Base-by-base conservation (phyloP, 2,797 vertebrate species). In the Mus caroli region DNA sequence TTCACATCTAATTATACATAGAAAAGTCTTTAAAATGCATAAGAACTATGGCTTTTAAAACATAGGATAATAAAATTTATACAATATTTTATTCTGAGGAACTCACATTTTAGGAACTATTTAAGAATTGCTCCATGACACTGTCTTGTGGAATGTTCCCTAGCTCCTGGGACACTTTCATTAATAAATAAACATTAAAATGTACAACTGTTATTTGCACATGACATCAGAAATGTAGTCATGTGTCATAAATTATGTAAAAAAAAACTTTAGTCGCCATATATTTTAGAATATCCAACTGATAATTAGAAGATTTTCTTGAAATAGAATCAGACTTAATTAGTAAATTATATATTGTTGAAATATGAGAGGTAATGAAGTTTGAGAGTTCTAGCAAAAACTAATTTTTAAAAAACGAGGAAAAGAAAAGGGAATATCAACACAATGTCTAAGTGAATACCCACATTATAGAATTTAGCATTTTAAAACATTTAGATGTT, bases 41-140 rank as follows among this genome's bases (percentile, higher is more conserved):
- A 96, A 79, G 94, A 93, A 83, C 17, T 46, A 20, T 90, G 43
- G 9, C 34, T 60, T 40, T 69, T 86, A 52, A 69, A 69, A 26
- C 46, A n/a, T 46, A 52, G 56, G 13, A 86, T 92, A 85, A 92
- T 31, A 79, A 54, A 95, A 26, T 86, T 50, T 40, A 92, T 71
- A 46, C 9, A 94, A 60, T 13, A 86, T 90, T 91, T 86, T 73
- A 50, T 93, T 96, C 93, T 98, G 58, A 97, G 76, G 95, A 96
- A 93, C 90, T 73, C 60, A 46, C 92, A 86, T 46, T 90, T 93
- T 73, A 58, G 93, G 92, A 95, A 75, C 90, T 80, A 94, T 92
- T 94, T 14, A 67, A 83, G 92, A 95, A 73, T 88, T 83, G 96
- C 91, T 94, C 12, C 64, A 67, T 87, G 37, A 83, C 90, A 3